Conservation (phyloP, 2,888 invertebrate genomes). For the Gnatocerus cornutus region DNA sequence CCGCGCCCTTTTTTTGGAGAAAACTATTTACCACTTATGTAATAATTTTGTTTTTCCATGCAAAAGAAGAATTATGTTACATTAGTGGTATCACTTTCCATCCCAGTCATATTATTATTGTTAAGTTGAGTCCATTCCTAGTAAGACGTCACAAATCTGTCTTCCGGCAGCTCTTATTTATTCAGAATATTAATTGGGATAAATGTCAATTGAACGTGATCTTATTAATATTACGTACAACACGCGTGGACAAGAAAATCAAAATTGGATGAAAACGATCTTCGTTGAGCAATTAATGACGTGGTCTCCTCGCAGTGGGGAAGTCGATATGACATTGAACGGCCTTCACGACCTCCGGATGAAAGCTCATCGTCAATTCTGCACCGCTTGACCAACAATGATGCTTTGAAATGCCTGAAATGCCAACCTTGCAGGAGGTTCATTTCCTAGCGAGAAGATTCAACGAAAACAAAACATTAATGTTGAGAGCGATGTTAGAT, state of each 20-base stretch:
- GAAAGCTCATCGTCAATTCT: conserved; percentile 46
- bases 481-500: conserved; percentile 14
- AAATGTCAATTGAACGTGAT: too few species aligned
- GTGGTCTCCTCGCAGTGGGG: conserved; percentile 45
- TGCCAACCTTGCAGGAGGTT: conserved; percentile 27
- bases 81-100: too few species aligned
- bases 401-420: conserved; percentile 27
- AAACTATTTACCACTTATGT: conserved; percentile 18
- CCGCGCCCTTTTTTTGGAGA: conserved; percentile 35
- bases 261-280: too few species aligned
- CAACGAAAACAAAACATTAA: conserved; percentile 31
- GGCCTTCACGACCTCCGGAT: conserved; percentile 55
- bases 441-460: conserved; percentile 5
- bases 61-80: background rate
- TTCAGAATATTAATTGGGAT: too few species aligned
- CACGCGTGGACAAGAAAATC: too few species aligned
- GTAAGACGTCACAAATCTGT: too few species aligned
- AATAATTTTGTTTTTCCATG: conserved; percentile 10
- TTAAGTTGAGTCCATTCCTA: too few species aligned
- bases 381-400: conserved; percentile 26
- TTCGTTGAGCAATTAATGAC: conserved; percentile 55
- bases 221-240: too few species aligned
- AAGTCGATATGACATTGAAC: conserved; percentile 58
- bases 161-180: too few species aligned
- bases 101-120: too few species aligned